phyloP scores from a whole-genome alignment of 2,797 vertebrate species.

The Pampus argenteus region DNA sequence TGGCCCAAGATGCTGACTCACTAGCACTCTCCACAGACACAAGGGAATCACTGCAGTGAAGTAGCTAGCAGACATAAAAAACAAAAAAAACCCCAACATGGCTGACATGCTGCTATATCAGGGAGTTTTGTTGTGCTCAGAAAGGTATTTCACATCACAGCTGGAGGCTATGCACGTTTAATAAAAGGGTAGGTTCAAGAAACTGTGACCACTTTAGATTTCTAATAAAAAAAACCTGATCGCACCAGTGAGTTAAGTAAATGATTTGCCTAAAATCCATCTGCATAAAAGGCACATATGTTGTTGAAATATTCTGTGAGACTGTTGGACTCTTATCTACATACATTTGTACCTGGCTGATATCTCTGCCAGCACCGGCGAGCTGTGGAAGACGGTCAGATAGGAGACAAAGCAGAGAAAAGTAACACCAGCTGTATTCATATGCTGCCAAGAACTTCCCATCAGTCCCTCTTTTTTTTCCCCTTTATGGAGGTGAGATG shows the following conservation, averaged over 20 bases:
- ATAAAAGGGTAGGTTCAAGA: background rate
- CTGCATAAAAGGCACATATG: background rate
- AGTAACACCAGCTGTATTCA: constrained; percentile 43
- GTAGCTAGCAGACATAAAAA: constrained; percentile 12
- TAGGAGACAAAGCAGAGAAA: constrained; percentile 35
- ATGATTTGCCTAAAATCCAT: constrained; percentile 40
- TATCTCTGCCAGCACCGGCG: background rate
- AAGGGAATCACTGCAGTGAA: constrained; percentile 38
- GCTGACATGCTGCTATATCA: constrained; percentile 12
- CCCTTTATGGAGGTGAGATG: constrained; percentile 23
- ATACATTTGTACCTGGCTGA: constrained; percentile 19
- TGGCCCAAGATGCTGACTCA: constrained; percentile 45
- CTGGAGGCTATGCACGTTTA: constrained; percentile 15
- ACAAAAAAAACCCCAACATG: constrained; percentile 1
- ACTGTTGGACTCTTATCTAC: constrained; percentile 16
- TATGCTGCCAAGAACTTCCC: constrained; percentile 41
- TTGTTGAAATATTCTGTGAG: constrained; percentile 12
- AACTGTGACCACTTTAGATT: constrained; percentile 3
- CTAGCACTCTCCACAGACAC: constrained; percentile 51
- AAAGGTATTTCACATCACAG: constrained; percentile 23
- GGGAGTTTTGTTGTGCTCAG: constrained; percentile 13
- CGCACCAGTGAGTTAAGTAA: constrained; percentile 7
- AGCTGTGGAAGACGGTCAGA: constrained; percentile 37
- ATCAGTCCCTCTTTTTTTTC: constrained; percentile 38
- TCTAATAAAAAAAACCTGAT: constrained; percentile 9